These are phyloP conservation scores for Choristoneura rosaceana DNA, from an alignment of 2,888 invertebrate genomes.

Conservation along the genomic window DNA sequence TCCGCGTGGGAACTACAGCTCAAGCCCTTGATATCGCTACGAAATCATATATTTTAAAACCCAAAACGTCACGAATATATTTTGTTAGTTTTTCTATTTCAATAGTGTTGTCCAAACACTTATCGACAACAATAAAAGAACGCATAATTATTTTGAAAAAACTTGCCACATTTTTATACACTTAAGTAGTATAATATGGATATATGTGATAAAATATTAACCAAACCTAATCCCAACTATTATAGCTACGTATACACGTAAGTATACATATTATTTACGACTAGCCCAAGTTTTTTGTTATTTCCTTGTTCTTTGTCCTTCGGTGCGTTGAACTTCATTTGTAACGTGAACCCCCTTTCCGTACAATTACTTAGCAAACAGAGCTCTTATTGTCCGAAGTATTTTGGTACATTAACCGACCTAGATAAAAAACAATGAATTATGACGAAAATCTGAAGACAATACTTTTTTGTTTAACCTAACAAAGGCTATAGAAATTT, in stretches of 20 bases:
- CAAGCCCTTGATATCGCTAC: too few relatives aligned
- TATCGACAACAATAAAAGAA: background rate
- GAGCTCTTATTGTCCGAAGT: conserved; percentile 43
- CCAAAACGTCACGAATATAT: too few relatives aligned
- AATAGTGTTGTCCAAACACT: background rate
- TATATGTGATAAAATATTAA: too few relatives aligned
- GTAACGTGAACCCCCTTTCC: conserved; percentile 47
- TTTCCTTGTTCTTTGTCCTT: conserved; percentile 59
- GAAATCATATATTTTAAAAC: too few relatives aligned
- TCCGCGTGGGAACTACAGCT: too few relatives aligned
- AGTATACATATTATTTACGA: background rate
- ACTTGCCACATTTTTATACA: too few relatives aligned
- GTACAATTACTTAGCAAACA: conserved; percentile 40
- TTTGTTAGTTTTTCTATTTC: background rate
- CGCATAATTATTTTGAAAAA: too few relatives aligned
- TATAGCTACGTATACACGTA: too few relatives aligned
- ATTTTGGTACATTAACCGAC: conserved; percentile 55
- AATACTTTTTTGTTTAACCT: conserved; percentile 43
- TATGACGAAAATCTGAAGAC: conserved; percentile 46
- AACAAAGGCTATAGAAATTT: conserved; percentile 24
- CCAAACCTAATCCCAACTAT: too few relatives aligned
- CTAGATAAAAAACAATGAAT: conserved; percentile 48
- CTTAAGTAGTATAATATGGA: too few relatives aligned
- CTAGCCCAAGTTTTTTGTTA: conserved; percentile 49
- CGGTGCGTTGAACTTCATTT: conserved; percentile 59